Base-by-base conservation (phyloP, 2,888 invertebrate genomes). In the Eristalis tenax region DNA sequence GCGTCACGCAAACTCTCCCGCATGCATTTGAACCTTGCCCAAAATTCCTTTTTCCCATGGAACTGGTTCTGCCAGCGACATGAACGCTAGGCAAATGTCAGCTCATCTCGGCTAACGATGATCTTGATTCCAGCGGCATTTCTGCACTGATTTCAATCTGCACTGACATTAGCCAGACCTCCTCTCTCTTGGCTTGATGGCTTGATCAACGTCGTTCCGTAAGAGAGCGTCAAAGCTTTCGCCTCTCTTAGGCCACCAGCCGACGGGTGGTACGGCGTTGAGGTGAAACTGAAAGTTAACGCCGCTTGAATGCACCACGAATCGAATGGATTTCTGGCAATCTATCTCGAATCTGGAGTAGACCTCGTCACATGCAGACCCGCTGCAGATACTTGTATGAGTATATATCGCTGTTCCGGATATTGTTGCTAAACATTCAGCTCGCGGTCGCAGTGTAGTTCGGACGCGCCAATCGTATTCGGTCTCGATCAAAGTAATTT, bases 251-350 rank as follows among this genome's bases (percentile, higher is more conserved):
- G 68, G 50, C 61, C 65, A 32, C 32, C 32, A 32, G 8, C 32
- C 8, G 32, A 8, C 32, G 6, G 6, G 32, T 6, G 15, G 22
- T 26, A 22, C 59, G 71, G 63, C 71, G 69, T 80, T 87, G 79
- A 80, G 80, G 68, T 79, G 76, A 87, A 87, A 87, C 73, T 23
- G 73, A 87, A 80, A 87, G 83, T 83, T 71, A 59, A 28, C 59
- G 68, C 57, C 76, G 50, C 61, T 28, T 28, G 73, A 82, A 82
- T 86, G 83, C 70, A 82, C 18, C 70, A 50, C 8, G 43, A 15
- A 26, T 26, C 28, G 35, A 43, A 11, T 22, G 56, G 32, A 50
- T 68, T 70, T 38, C 65, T 28, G 40, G 28, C 22, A 43, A n/a
- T 64, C 75, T 64, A 38, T 38, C 50, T 50, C 18, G 50, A 50